These are phyloP conservation scores for Aleiodes testaceus DNA, from an alignment of 2,888 invertebrate species.

Conservation along the genomic window DNA sequence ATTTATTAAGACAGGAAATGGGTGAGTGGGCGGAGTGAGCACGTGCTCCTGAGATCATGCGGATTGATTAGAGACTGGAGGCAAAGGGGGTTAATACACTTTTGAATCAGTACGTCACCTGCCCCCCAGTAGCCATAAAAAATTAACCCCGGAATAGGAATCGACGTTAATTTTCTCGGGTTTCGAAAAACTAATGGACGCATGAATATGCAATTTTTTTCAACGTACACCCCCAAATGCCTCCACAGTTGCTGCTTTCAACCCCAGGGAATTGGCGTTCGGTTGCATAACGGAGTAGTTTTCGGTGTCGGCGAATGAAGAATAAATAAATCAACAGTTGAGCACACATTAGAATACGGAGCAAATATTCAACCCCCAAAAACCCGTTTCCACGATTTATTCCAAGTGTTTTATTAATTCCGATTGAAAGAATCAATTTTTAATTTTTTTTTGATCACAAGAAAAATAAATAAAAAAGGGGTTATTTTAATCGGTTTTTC, in stretches of 20 bases:
- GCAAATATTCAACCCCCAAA: not conserved
- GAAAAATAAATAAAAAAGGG: too few relatives aligned
- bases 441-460: not conserved
- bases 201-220: constrained; percentile 52
- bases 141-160: not conserved
- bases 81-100: constrained; percentile 41
- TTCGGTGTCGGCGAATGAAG: constrained; percentile 2
- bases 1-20: constrained; percentile 50
- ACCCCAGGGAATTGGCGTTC: not conserved
- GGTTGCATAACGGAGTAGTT: not conserved
- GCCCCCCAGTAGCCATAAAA: constrained; percentile 7
- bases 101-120: constrained; percentile 57
- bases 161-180: constrained; percentile 42
- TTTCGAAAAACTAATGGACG: constrained; percentile 7
- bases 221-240: constrained; percentile 41
- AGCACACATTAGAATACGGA: not conserved
- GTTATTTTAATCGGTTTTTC: too few relatives aligned
- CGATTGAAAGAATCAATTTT: not conserved
- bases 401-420: not conserved
- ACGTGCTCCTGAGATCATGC: constrained; percentile 42
- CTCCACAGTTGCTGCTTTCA: not conserved
- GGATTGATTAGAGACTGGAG: not conserved
- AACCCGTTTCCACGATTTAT: not conserved
- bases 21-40: constrained; percentile 37
- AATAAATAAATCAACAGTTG: constrained; percentile 20